Evolutionary conservation across 2,797 vertebrate genomes (phyloP), one percentile per base, ranked within the genome.

Genomic region (Channallabes apus): DNA sequence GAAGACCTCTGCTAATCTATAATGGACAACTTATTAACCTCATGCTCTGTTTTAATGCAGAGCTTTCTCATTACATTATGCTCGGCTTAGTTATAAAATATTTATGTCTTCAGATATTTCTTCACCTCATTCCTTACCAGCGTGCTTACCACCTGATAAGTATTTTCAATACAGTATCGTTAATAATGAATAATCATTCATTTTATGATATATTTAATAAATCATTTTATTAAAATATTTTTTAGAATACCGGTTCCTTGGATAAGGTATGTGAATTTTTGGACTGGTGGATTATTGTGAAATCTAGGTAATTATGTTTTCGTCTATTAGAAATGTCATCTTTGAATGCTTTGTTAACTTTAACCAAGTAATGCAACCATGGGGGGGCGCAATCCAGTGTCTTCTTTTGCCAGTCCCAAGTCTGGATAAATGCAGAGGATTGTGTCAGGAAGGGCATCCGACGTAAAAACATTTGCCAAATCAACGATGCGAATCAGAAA

Each of bases 261-360:
- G 54, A 22, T 22, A 56, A 56, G 7, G 15, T 54, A 27, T 7
- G 72, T 29, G n/a, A 32, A 18, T 18, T 54, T 24, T 6, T 75
- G n/a, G 15, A 75, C 18, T 56, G 54, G 14, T 29, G 73, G 69
- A 61, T 62, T 79, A 41, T n/a, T 62, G 58, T 61, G n/a, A 71
- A 54, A 24, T 27, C 56, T 58, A 81, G 11, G 29, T 64, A 79
- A 61, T 56, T 15, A 12, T 75, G 27, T 18, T 22, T 86, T 54
- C 58, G 22, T 54, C 54, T n/a, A 3, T 54, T 75, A 1, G 29
- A 32, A 8, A 15, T 32, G 1, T 78, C 22, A 62, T 41, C 24
- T 77, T 80, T 67, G 24, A 76, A 41, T 46, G 20, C 29, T 77
- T 41, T 72, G 69, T 82, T 35, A 12, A 20, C 2, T 56, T 86